Evolutionary conservation across 2,113 vertebrate genomes (phyloP).

Genomic region (Melospiza georgiana): DNA sequence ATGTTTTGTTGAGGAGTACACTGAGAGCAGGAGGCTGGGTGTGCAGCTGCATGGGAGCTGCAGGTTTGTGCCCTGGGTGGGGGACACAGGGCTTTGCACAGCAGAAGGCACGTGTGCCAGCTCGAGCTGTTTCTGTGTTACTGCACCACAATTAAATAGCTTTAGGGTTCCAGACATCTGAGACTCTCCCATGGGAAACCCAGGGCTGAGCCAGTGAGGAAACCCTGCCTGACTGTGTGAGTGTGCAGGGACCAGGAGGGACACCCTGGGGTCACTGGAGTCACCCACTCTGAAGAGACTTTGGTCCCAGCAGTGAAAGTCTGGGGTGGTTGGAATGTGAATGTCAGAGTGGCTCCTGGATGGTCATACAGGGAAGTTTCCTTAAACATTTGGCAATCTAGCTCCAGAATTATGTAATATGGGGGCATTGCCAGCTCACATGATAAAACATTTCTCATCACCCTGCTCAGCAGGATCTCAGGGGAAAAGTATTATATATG

Average conservation of each 20-base stretch:
- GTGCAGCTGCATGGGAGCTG: neutral
- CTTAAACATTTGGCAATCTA: neutral
- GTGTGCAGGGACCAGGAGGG: neutral
- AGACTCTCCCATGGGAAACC: neutral
- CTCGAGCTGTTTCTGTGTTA: neutral
- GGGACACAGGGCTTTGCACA: neutral
- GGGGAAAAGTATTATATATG: neutral
- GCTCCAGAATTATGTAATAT: neutral
- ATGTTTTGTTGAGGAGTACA: neutral
- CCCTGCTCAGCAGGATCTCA: neutral
- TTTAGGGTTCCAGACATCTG: neutral
- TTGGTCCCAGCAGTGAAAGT: neutral
- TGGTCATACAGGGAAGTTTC: neutral
- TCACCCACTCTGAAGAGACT: accelerated
- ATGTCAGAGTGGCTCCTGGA: neutral
- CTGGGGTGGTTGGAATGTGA: neutral
- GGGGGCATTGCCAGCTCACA: neutral
- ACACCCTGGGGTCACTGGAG: neutral
- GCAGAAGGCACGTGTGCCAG: neutral
- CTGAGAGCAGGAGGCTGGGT: neutral
- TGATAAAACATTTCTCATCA: neutral
- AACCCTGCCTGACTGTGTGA: neutral
- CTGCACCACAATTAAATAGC: neutral
- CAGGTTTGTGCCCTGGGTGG: neutral
- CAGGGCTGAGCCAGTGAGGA: neutral